Evolutionary conservation across 2,797 vertebrate species (phyloP), one percentile per base, ranked within the genome.

Genomic region (Acomys russatus): DNA sequence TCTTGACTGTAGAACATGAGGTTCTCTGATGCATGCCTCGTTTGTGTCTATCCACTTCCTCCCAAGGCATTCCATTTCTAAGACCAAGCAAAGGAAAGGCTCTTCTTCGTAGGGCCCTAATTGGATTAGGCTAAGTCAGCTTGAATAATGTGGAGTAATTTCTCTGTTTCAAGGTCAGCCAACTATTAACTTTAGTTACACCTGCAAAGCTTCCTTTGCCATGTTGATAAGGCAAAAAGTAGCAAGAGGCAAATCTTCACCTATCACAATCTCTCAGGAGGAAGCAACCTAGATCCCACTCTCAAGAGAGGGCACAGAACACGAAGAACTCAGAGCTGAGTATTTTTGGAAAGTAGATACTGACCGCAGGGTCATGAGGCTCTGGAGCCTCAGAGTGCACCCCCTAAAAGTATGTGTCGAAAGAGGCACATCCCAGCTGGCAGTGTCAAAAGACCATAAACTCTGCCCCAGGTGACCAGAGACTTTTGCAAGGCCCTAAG

Each of bases 191-290:
- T 25, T 88, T 94, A 85, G 71, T 71, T 88, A 51, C 8, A 91
- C 38, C 77, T 82, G 56, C 38, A 68, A 90, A 70, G 23, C 30
- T 66, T 56, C 38, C 74, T 73, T 90, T 85, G 10, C 70, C 51
- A 23, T 87, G 76, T 87, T 74, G 74, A 95, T 33, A 79, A 49
- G 59, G 11, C 56, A 95, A 92, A 44, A 78, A 44, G 54, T 79
- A 94, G 66, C 56, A 66, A 71, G 35, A 79, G 17, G 15, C 79
- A 92, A 66, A 94, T 79, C 91, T 93, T 51, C 93, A 68, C 64
- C 25, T 49, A 56, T n/a, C 28, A 78, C 49, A 49, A n/a, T 88
- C 76, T 92, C 70, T 71, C 56, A 6, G 85, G 12, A 83, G n/a
- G 80, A 96, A 91, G 59, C 1, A 86, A 1, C 56, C 63, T 83